These are phyloP conservation scores for Diplodus puntazzo DNA, from an alignment of 2,797 vertebrate species.

Conservation along the genomic window DNA sequence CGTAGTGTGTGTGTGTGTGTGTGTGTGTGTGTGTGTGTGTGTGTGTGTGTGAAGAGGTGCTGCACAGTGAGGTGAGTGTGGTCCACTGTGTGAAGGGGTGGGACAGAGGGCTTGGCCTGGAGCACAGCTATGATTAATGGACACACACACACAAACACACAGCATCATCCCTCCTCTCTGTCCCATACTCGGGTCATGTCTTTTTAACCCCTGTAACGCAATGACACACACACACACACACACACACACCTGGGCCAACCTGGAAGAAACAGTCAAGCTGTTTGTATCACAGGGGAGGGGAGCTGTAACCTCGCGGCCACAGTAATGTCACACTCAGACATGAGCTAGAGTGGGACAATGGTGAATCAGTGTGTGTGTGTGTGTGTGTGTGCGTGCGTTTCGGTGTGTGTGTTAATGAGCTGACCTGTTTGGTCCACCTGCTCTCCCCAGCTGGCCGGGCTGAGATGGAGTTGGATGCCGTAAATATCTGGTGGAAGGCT, in stretches of 20 bases:
- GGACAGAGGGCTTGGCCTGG: conserved; percentile 70
- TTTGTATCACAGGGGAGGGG: conserved; percentile 42
- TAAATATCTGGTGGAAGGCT: conserved; percentile 79
- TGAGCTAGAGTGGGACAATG: conserved; percentile 62
- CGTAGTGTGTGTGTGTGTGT: not conserved
- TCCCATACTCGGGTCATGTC: conserved; percentile 63
- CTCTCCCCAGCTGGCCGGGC: conserved; percentile 81
- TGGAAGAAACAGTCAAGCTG: conserved; percentile 38
- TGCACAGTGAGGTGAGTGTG: conserved; percentile 65
- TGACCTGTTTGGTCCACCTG: conserved; percentile 86
- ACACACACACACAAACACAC: conserved; percentile 57
- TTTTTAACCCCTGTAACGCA: conserved; percentile 74
- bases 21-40: not conserved
- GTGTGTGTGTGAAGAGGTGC: conserved; percentile 12
- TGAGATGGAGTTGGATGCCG: conserved; percentile 74
- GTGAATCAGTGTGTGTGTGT: conserved; percentile 42
- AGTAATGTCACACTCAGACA: conserved; percentile 43
- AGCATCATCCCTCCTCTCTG: conserved; percentile 55
- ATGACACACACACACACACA: conserved; percentile 46
- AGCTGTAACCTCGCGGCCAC: conserved; percentile 47
- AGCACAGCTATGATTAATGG: conserved; percentile 78
- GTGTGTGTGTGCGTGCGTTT: conserved; percentile 53
- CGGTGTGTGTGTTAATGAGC: conserved; percentile 81
- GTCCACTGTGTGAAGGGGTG: conserved; percentile 66
- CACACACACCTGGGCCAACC: conserved; percentile 47